These are phyloP conservation scores for Tauraco erythrolophus DNA, from an alignment of 2,113 vertebrate genomes.

Conservation along the genomic window DNA sequence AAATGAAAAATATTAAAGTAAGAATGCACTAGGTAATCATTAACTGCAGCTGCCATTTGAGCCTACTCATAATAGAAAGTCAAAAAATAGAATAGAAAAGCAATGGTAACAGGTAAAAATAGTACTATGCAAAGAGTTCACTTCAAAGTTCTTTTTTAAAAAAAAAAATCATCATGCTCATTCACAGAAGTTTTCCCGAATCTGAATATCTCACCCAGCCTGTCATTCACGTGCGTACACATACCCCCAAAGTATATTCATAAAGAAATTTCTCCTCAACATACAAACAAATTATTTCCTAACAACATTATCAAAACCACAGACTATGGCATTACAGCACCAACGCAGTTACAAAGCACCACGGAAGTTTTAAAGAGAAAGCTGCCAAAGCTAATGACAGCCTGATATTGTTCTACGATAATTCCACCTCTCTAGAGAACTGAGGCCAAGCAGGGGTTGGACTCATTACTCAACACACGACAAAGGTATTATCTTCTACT, in stretches of 20 bases:
- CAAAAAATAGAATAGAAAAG: background rate
- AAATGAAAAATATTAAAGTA: background rate
- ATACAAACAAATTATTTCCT: background rate
- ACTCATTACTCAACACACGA: background rate
- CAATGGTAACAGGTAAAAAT: background rate
- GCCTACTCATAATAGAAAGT: background rate
- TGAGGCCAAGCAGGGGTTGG: background rate
- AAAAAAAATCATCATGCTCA: background rate
- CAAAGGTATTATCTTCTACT: constrained; percentile 8
- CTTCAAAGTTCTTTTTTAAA: background rate
- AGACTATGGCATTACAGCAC: background rate
- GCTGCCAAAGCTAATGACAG: background rate
- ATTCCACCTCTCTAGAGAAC: background rate
- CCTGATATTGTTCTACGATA: background rate
- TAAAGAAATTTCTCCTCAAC: background rate
- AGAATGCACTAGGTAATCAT: background rate
- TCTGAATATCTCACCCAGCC: background rate
- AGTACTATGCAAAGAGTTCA: background rate
- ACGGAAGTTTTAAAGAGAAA: background rate
- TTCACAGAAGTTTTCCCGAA: background rate
- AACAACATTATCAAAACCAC: background rate
- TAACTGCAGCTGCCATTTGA: background rate
- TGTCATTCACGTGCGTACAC: background rate
- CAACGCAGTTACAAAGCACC: background rate
- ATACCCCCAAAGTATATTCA: accelerated